Evolutionary conservation across 2,888 invertebrate species (phyloP), one percentile per base, ranked within the genome.

Genomic region (Acleris sparsana): DNA sequence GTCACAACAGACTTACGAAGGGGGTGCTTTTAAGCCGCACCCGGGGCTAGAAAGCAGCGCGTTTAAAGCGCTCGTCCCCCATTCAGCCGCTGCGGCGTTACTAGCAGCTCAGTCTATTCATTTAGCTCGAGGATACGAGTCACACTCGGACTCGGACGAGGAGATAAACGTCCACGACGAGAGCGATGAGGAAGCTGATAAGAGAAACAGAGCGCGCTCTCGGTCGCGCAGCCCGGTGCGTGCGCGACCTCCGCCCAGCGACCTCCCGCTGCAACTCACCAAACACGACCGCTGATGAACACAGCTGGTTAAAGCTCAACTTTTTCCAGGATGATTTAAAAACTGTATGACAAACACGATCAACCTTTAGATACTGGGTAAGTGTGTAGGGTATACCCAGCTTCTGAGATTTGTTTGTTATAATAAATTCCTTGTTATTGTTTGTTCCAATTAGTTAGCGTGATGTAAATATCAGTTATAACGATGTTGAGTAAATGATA

Each of bases 81-180:
- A 94, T 69, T 94, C 95, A 33, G 92, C 92, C n/a, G 94, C 94
- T 33, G 94, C 94, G n/a, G 94, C 93, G 33, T 88, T 94, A 63
- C 79, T 93, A 80, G 86, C 93, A 71, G 88, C 91, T 76, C 92
- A 92, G 74, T 91, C 92, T 5, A 86, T 92, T 69, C 92, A 92
- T 70, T 73, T 92, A 59, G 89, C 91, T 63, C 85, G 89, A 33
- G 88, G 89, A 61, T 92, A 92, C 69, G 93, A 93, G 70, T 93
- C 94, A 53, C 89, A 92, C 73, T 93, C 94, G 11, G 94, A 95
- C 76, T 94, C 94, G 20, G 97, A 97, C 77, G 96, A 95, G 83
- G 97, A 97, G 88, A 97, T 97, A 80, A 97, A 97, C 86, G 97
- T 97, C 9, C 96, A 97, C 80, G 97, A 97, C 74, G 94, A 94